Evolutionary conservation across 2,797 vertebrate genomes (phyloP).

Genomic region (Pelodytes ibericus): DNA sequence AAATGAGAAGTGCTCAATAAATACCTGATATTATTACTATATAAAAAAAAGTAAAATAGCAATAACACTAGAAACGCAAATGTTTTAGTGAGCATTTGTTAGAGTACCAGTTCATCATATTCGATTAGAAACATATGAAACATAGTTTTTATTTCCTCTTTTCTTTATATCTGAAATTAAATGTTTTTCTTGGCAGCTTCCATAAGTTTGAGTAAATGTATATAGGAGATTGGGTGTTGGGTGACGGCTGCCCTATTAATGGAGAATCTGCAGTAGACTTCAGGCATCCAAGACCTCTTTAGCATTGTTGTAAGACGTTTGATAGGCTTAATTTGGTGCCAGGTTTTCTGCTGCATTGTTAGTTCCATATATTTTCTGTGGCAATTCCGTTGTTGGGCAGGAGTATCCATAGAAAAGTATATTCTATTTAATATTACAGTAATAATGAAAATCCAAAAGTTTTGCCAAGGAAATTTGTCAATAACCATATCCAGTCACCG

Average conservation of each 20-base stretch:
- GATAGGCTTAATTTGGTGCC: background rate
- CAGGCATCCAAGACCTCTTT: constrained; percentile 23
- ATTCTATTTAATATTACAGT: no score
- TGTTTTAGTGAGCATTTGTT: constrained; percentile 53
- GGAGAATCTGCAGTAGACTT: constrained; percentile 26
- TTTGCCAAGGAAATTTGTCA: no score
- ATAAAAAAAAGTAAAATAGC: constrained; percentile 54
- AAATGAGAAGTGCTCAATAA: constrained; percentile 49
- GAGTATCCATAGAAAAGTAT: no score
- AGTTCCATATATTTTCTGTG: no score
- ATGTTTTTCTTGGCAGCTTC: constrained; percentile 56
- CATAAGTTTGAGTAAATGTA: constrained; percentile 45
- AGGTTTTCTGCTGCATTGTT: no score
- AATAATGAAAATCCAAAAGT: no score
- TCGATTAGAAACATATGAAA: constrained; percentile 57
- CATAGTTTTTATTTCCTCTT: constrained; percentile 57
- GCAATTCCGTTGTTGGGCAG: no score
- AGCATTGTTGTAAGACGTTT: constrained; percentile 27
- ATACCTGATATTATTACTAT: constrained; percentile 50
- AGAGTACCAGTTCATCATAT: constrained; percentile 55
- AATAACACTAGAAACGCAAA: constrained; percentile 55
- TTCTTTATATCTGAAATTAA: constrained; percentile 50
- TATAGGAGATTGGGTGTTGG: constrained; percentile 56
- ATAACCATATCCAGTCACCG: no score
- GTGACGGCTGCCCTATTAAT: constrained; percentile 52